Base-by-base conservation (phyloP, 2,113 vertebrate genomes). In the Oncorhynchus tshawytscha region DNA sequence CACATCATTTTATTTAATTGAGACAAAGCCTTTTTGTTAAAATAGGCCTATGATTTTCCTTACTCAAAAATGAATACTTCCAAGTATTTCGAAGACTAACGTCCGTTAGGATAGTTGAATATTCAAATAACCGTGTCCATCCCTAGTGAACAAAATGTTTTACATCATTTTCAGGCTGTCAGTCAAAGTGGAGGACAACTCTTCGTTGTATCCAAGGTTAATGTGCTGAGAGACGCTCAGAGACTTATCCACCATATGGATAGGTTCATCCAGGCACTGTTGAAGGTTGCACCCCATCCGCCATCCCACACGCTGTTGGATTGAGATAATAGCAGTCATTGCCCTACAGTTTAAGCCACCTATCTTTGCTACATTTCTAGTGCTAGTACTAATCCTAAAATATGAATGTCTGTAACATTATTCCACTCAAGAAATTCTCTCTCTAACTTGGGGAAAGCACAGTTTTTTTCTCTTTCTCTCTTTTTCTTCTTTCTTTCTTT, bases 201-300 rank as follows among this genome's bases (percentile, higher is more conserved):
- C 82, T 84, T 90, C 88, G 87, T 88, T 91, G 89, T 89, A 86
- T 87, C 90, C 89, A 91, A 92, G 91, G 91, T 90, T 92, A 92
- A 92, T 91, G 89, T 85, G 86, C 89, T 78, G 83, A 85, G 89
- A 90, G 88, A 89, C 74, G 82, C 89, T 88, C 86, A 89, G 88
- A 80, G 88, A 90, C 91, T 87, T 90, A 85, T 91, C 87, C 85
- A 90, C 90, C 91, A 92, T 92, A 92, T 91, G 91, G 91, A 89
- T 86, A 80, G 85, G 86, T 86, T 90, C 91, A 91, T 92, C 89
- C 89, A 86, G 90, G 90, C 89, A 85, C 91, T 91, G 91, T 91
- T 92, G 88, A 90, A 92, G 91, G 91, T 90, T 90, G 87, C 29
- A 91, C 88, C 82, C 88, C 86, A 88, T 31, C 29, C 29, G 4